phyloP scores from a whole-genome alignment of 2,888 invertebrate species.

The Adelognathus sp. region DNA sequence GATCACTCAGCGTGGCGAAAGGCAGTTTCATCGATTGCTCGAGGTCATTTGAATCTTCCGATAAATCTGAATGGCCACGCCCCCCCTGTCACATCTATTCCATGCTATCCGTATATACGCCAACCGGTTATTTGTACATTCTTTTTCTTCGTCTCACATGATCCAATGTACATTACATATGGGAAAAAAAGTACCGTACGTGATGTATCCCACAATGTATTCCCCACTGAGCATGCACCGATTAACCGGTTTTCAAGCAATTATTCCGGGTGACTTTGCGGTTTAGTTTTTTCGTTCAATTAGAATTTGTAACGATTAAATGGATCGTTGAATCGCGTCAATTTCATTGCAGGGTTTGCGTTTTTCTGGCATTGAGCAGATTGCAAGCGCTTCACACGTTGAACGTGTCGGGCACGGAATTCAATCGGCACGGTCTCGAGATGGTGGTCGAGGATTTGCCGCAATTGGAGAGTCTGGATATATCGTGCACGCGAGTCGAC shows the following conservation, averaged over 20 bases:
- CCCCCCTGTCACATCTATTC: constrained; percentile 12
- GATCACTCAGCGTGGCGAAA: constrained; percentile 84
- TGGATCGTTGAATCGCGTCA: no score
- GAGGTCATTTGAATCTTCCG: constrained; percentile 76
- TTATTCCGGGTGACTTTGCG: not conserved
- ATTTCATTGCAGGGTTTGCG: constrained; percentile 82
- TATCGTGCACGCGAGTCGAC: constrained; percentile 85
- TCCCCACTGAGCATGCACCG: not conserved
- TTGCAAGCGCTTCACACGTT: constrained; percentile 84
- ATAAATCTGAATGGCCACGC: constrained; percentile 30
- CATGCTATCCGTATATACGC: not conserved
- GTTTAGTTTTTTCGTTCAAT: constrained; percentile 54
- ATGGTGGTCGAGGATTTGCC: constrained; percentile 86
- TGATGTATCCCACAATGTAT: constrained; percentile 6
- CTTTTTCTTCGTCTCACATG: not conserved
- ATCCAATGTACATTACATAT: not conserved
- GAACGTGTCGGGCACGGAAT: constrained; percentile 87
- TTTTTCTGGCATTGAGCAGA: constrained; percentile 84
- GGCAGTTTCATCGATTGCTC: constrained; percentile 85
- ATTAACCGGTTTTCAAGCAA: not conserved
- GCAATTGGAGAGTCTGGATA: constrained; percentile 85
- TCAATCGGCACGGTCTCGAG: constrained; percentile 85
- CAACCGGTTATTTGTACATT: constrained; percentile 30
- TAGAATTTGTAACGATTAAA: not conserved
- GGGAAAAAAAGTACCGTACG: not conserved